phyloP scores from a whole-genome alignment of 1,140 invertebrate genomes.

The Cotesia glomerata region DNA sequence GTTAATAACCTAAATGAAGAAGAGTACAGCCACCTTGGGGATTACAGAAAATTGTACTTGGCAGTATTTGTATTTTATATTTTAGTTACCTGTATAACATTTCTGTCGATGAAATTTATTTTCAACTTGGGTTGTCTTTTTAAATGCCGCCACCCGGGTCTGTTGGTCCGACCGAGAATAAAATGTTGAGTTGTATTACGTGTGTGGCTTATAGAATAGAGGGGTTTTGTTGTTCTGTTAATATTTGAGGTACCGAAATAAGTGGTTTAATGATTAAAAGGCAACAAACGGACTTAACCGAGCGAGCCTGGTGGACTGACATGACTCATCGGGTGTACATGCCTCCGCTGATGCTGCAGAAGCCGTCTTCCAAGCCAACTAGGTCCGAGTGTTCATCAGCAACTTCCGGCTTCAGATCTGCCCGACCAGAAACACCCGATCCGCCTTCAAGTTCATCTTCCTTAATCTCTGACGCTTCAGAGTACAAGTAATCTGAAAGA shows the following conservation, averaged over 20 bases:
- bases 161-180: slow-evolving; percentile 16
- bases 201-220: not conserved
- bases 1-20: not conserved
- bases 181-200: slow-evolving; percentile 5
- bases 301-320: slow-evolving; percentile 32
- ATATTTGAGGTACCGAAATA: not conserved
- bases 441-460: slow-evolving; percentile 1
- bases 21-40: not conserved
- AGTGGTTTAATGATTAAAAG: slow-evolving; percentile 24
- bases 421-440: slow-evolving; percentile 13
- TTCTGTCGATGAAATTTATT: slow-evolving; percentile 35
- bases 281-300: slow-evolving; percentile 18
- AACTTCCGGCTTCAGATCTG: slow-evolving; percentile 29
- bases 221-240: slow-evolving; percentile 9
- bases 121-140: slow-evolving; percentile 28
- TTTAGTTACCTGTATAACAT: slow-evolving; percentile 32
- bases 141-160: not conserved
- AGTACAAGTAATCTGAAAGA: slow-evolving; percentile 11
- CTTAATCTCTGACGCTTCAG: not conserved
- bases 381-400: slow-evolving; percentile 34
- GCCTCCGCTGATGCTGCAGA: slow-evolving; percentile 24
- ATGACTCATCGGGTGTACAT: slow-evolving; percentile 25
- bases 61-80: slow-evolving; percentile 36
- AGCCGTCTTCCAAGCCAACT: slow-evolving; percentile 24
- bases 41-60: slow-evolving; percentile 37